A percentile compares a stretch with the other conserved stretches of the same genome.
Evolutionary conservation across 2,113 vertebrate species (phyloP).

Genomic region (Delphinus delphis): DNA sequence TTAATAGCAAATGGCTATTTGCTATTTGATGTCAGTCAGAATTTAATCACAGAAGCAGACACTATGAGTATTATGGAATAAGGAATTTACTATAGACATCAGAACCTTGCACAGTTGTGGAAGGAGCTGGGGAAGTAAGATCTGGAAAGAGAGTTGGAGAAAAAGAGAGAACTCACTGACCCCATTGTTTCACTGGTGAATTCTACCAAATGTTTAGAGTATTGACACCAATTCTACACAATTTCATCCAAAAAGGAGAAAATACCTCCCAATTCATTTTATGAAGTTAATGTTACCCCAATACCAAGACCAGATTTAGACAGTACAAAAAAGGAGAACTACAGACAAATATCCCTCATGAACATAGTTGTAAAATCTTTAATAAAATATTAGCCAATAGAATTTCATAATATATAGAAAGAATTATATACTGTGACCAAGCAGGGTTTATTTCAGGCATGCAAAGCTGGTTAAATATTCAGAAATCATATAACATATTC

Average conservation of each 20-base stretch:
- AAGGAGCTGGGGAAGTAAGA: neutral
- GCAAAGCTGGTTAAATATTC: neutral
- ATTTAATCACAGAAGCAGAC: neutral
- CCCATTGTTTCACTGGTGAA: neutral
- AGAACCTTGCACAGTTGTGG: neutral
- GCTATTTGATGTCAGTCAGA: neutral
- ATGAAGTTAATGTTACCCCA: neutral
- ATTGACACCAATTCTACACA: neutral
- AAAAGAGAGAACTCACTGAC: neutral
- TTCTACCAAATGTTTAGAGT: neutral
- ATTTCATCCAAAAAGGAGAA: neutral
- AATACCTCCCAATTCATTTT: neutral
- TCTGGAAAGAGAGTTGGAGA: neutral
- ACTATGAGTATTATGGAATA: neutral
- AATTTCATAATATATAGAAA: neutral
- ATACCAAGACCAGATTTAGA: slow-evolving; percentile 3
- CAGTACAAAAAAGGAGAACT: neutral
- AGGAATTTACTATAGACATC: neutral
- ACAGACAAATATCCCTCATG: neutral
- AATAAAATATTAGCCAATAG: neutral
- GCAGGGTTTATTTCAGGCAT: neutral
- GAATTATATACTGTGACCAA: neutral
- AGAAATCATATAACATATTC: neutral
- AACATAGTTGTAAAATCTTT: neutral
- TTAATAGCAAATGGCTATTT: neutral